These are phyloP conservation scores for Pherbina coryleti DNA, from an alignment of 2,888 invertebrate genomes.

Conservation along the genomic window DNA sequence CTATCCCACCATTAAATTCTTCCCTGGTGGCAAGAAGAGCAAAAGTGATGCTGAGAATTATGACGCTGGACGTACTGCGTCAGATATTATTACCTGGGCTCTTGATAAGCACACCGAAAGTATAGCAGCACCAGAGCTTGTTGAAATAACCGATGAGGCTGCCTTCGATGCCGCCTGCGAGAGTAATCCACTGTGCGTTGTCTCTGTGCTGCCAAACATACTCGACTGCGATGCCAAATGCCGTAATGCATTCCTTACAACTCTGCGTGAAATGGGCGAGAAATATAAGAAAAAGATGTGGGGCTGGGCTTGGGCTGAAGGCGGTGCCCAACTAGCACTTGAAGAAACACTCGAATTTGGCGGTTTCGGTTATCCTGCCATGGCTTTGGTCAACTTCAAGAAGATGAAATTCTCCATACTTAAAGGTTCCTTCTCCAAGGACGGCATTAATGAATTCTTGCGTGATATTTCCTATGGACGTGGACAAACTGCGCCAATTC, in stretches of 20 bases:
- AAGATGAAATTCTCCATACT: slow-evolving; percentile 97
- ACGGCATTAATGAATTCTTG: slow-evolving; percentile 96
- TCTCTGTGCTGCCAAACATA: slow-evolving; percentile 94
- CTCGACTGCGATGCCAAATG: slow-evolving; percentile 95
- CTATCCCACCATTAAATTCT: slow-evolving; percentile 97
- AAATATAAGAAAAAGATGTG: slow-evolving; percentile 95
- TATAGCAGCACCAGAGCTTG: slow-evolving; percentile 89
- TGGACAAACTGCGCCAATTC: slow-evolving; percentile 90
- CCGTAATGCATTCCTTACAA: slow-evolving; percentile 85
- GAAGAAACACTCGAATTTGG: slow-evolving; percentile 95
- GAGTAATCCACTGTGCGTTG: slow-evolving; percentile 89
- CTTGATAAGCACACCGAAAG: slow-evolving; percentile 87
- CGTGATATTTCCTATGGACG: slow-evolving; percentile 92
- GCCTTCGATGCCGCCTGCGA: slow-evolving; percentile 83
- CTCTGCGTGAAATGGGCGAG: slow-evolving; percentile 82
- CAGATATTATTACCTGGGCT: slow-evolving; percentile 93
- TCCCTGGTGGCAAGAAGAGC: slow-evolving; percentile 81
- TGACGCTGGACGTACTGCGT: slow-evolving; percentile 90
- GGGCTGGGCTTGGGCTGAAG: slow-evolving; percentile 99
- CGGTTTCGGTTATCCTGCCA: slow-evolving; percentile 98
- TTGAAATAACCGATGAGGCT: slow-evolving; percentile 76
- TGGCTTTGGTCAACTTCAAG: slow-evolving; percentile 96
- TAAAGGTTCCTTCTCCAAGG: slow-evolving; percentile 92
- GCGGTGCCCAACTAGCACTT: slow-evolving; percentile 84
- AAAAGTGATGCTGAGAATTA: slow-evolving; percentile 83